Conservation (phyloP, 2,113 vertebrate species). For the Callopanchax toddi region DNA sequence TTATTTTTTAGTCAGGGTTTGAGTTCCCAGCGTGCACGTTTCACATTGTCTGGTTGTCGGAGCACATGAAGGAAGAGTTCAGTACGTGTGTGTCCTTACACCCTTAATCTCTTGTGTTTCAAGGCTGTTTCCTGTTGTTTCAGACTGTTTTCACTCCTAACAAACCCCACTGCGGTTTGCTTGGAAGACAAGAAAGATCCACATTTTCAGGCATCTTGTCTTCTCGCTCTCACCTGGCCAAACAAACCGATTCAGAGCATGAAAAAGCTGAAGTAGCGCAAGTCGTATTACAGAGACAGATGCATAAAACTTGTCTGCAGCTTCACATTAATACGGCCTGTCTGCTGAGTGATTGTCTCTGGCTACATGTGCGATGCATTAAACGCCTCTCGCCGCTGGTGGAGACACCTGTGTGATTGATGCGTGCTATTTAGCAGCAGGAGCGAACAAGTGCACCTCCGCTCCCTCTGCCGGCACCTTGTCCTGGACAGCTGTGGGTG, state of each 20-base stretch:
- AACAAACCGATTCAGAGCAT: conserved; percentile 41
- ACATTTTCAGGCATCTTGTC: conserved; percentile 16
- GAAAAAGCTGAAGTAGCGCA: not conserved
- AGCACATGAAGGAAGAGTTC: conserved; percentile 9
- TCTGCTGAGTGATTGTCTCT: conserved; percentile 57
- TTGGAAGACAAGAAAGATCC: conserved; percentile 42
- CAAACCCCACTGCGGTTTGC: conserved; percentile 34
- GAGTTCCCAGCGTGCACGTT: not conserved
- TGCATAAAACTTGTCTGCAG: conserved; percentile 51
- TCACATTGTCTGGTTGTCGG: not conserved
- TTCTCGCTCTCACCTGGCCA: conserved; percentile 57
- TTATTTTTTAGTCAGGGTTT: too few relatives aligned
- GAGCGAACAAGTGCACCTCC: conserved; percentile 83
- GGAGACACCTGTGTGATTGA: conserved; percentile 69
- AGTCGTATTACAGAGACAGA: conserved; percentile 41
- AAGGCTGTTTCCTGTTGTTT: conserved; percentile 51
- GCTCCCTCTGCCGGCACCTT: conserved; percentile 83
- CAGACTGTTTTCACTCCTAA: conserved; percentile 52
- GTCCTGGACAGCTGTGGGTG: conserved; percentile 88
- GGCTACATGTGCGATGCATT: conserved; percentile 56
- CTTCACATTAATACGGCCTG: conserved; percentile 47
- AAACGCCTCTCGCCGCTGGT: conserved; percentile 39
- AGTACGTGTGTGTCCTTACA: conserved; percentile 39
- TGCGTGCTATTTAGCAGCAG: conserved; percentile 73
- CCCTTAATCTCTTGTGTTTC: conserved; percentile 21